Conservation (phyloP, 2,888 invertebrate genomes). For the Nudaria mundana region DNA sequence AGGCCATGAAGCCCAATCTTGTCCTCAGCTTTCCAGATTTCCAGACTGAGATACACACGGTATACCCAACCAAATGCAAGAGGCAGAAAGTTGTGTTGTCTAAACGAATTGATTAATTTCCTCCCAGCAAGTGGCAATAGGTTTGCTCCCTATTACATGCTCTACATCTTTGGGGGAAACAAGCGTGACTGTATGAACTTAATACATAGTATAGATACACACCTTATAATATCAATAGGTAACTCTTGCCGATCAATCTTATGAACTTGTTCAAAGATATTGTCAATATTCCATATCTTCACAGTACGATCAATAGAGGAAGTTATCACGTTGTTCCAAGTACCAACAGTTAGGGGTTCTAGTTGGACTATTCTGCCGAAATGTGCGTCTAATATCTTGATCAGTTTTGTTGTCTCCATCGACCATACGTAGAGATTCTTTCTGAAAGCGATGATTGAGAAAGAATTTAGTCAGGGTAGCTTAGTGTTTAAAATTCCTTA, state of each 20-base stretch:
- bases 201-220: slow-evolving; percentile 12
- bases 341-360: slow-evolving; percentile 91
- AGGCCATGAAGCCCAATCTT: too few relatives aligned
- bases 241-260: slow-evolving; percentile 97
- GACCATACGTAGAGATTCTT: slow-evolving; percentile 98
- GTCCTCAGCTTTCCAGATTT: too few relatives aligned
- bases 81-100: too few relatives aligned
- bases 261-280: slow-evolving; percentile 98
- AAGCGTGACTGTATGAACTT: background rate
- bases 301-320: slow-evolving; percentile 98
- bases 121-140: too few relatives aligned
- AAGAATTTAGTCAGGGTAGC: too few relatives aligned
- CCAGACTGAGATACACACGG: too few relatives aligned
- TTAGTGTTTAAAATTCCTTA: too few relatives aligned
- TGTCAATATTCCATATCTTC: slow-evolving; percentile 99
- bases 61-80: too few relatives aligned
- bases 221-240: slow-evolving; percentile 96
- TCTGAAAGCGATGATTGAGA: slow-evolving; percentile 70
- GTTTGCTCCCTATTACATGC: too few relatives aligned
- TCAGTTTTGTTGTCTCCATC: slow-evolving; percentile 88
- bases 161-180: too few relatives aligned
- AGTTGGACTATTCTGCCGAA: slow-evolving; percentile 97
- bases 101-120: too few relatives aligned
- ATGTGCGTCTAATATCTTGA: slow-evolving; percentile 97
- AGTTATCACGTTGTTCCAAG: slow-evolving; percentile 97